Percentiles rank a stretch among this genome's conserved stretches.
These are phyloP conservation scores for Leptodirus hochenwartii DNA, from an alignment of 2,888 invertebrate species.

Conservation along the genomic window DNA sequence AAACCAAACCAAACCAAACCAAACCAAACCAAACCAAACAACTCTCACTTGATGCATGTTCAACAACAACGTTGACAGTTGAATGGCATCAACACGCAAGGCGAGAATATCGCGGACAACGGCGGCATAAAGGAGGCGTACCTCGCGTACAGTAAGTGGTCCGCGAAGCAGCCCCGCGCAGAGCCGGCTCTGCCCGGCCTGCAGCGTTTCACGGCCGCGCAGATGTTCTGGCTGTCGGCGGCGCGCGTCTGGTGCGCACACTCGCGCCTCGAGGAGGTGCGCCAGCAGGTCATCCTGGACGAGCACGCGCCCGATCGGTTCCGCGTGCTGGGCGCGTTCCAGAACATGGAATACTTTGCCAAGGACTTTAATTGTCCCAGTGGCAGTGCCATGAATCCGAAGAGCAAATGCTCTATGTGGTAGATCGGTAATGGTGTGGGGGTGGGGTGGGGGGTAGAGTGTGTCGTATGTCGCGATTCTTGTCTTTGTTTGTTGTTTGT, in stretches of 20 bases:
- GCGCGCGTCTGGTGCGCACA: constrained; percentile 41
- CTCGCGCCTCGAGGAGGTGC: constrained; percentile 23
- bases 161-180: constrained; percentile 19
- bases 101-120: constrained; percentile 90
- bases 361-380: constrained; percentile 39
- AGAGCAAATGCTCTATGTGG: constrained; percentile 42
- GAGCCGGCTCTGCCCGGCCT: constrained; percentile 22
- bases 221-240: constrained; percentile 39
- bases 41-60: no score
- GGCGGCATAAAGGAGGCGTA: constrained; percentile 85
- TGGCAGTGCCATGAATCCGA: constrained; percentile 41
- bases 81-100: constrained; percentile 82
- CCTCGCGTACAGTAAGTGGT: constrained; percentile 23
- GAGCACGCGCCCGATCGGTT: constrained; percentile 32
- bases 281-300: constrained; percentile 23
- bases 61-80: no score
- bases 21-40: no score
- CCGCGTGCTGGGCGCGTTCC: constrained; percentile 38
- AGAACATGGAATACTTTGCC: constrained; percentile 40
- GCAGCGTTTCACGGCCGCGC: constrained; percentile 25
- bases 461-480: no score
- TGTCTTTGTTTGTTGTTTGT: no score
- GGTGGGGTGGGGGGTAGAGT: neutral
- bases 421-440: constrained; percentile 22
- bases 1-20: no score